Evolutionary conservation across 30 jellyfish, hydroid and myxozoan genomes (phyloP).

Genomic region (Cassiopea xamachana): DNA sequence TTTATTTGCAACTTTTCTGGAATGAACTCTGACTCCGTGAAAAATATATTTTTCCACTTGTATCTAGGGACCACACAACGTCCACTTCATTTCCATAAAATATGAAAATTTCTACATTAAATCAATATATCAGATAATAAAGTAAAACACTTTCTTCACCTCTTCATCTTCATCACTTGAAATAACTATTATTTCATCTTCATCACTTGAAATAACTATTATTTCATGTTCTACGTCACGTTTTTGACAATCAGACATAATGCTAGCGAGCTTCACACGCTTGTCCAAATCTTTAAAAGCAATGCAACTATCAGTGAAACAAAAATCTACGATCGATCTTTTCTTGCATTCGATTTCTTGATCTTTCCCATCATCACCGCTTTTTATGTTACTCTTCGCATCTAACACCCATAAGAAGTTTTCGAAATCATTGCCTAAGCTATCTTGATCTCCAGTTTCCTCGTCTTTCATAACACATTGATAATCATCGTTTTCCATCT

Average conservation of each 20-base stretch:
- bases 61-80: too few relatives aligned
- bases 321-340: background rate
- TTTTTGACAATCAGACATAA: background rate
- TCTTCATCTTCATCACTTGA: background rate
- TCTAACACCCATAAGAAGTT: background rate
- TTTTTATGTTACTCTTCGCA: background rate
- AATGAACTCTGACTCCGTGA: too few relatives aligned
- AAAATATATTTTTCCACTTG: too few relatives aligned
- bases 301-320: background rate
- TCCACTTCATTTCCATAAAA: too few relatives aligned
- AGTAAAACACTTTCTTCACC: background rate
- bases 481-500: background rate
- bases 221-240: background rate
- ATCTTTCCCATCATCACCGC: background rate
- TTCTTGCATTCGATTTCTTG: background rate
- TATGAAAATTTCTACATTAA: too few relatives aligned
- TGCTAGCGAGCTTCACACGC: background rate
- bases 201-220: constrained; percentile 32
- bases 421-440: background rate
- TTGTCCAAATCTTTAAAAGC: background rate
- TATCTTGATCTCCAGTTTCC: background rate
- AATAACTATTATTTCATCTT: background rate
- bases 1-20: too few relatives aligned
- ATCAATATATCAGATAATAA: too few relatives aligned
- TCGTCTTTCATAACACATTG: background rate